A percentile compares a stretch with the other conserved stretches of the same genome.
Evolutionary conservation across 2,797 vertebrate genomes (phyloP).

Genomic region (Silurus aristotelis): DNA sequence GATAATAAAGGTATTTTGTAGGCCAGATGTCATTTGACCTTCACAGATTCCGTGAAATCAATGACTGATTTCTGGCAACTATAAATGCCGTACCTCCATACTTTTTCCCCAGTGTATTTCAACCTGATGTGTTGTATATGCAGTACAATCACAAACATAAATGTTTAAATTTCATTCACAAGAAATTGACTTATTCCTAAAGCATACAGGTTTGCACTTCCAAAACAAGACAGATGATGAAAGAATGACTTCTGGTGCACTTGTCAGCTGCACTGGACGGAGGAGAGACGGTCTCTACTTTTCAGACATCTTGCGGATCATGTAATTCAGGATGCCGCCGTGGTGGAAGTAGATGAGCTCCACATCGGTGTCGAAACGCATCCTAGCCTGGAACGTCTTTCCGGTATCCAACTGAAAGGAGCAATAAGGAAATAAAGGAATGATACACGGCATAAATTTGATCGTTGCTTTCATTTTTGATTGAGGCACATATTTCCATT

Average conservation of each 20-base stretch:
- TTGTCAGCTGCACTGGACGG: not conserved
- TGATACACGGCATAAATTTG: not conserved
- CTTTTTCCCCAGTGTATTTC: not conserved
- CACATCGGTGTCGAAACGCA: constrained; percentile 97
- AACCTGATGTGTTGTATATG: not conserved
- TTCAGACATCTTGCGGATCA: constrained; percentile 92
- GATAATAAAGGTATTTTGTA: not conserved
- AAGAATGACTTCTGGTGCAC: not conserved
- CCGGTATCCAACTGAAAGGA: constrained; percentile 83
- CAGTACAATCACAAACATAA: not conserved
- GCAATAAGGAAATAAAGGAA: not conserved
- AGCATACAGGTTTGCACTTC: not conserved
- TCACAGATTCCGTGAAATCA: not conserved
- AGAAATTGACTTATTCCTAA: not conserved
- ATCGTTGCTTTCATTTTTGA: not conserved
- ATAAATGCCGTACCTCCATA: not conserved
- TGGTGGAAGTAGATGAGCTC: constrained; percentile 91
- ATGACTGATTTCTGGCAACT: not conserved
- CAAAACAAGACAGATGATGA: not conserved
- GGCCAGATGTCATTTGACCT: not conserved
- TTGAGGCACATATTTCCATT: not conserved
- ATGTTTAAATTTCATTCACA: not conserved
- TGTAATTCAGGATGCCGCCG: constrained; percentile 97
- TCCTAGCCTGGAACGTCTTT: constrained; percentile 82
- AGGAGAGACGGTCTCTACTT: constrained; percentile 55